Evolutionary conservation across 37 sponge, comb jelly and placozoan genomes (phyloP).

Genomic region (Aphrocallistes beatrix): DNA sequence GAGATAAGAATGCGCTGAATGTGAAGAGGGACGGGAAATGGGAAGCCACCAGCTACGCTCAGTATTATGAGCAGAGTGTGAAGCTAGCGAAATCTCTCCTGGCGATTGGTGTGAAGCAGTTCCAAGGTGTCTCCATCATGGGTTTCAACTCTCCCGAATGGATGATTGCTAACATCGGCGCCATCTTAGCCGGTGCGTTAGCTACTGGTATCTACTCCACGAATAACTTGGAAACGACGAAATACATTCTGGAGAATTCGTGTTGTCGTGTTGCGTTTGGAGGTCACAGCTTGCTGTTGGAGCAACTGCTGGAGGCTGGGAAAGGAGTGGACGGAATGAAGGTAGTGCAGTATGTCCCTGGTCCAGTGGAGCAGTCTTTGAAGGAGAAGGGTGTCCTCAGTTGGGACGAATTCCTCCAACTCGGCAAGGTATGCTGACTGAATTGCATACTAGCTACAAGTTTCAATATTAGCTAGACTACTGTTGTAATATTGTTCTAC

Average conservation of each 20-base stretch:
- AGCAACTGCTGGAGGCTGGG: conserved; percentile 77
- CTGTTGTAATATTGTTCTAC: not conserved
- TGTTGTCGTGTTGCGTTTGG: conserved; percentile 55
- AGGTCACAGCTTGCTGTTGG: conserved; percentile 66
- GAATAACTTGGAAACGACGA: conserved; percentile 61
- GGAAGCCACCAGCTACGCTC: conserved; percentile 35
- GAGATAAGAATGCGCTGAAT: conserved; percentile 32
- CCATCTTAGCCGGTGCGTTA: conserved; percentile 63
- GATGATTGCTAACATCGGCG: conserved; percentile 52
- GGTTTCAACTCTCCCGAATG: conserved; percentile 91
- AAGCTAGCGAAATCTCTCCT: conserved; percentile 56
- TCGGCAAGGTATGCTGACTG: conserved; percentile 56
- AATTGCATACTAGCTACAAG: too few species aligned
- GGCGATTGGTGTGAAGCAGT: conserved; percentile 47
- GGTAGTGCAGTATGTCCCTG: conserved; percentile 64
- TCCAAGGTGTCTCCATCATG: conserved; percentile 61
- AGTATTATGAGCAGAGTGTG: conserved; percentile 38
- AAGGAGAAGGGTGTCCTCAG: conserved; percentile 50
- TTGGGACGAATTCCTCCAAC: conserved; percentile 52
- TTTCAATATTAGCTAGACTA: not conserved
- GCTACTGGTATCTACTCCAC: conserved; percentile 72
- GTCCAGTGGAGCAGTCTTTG: conserved; percentile 35
- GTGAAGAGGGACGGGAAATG: conserved; percentile 52
- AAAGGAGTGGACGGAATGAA: not conserved
- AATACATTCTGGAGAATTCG: conserved; percentile 62